phyloP scores from a whole-genome alignment of 64 coral and sea anemone genomes.

The Hydrozoanthus tunicans region DNA sequence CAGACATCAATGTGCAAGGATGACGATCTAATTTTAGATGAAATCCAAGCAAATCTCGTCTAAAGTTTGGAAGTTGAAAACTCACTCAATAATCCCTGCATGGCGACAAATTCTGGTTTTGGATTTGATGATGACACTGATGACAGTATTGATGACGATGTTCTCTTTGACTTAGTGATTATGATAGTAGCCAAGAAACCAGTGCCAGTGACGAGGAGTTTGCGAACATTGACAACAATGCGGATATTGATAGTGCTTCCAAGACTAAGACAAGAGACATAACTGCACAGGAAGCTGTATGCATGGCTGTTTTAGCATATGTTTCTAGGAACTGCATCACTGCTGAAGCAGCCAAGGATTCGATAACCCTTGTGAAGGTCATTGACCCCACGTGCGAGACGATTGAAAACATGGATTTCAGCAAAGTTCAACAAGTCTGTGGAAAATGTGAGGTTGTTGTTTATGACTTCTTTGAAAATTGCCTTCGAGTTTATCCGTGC shows the following conservation, averaged over 20 bases:
- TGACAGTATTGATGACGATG: background rate
- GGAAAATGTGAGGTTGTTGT: constrained; percentile 30
- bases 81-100: background rate
- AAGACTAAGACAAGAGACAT: background rate
- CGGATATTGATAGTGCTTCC: constrained; percentile 4
- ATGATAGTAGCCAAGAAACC: background rate
- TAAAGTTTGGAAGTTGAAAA: background rate
- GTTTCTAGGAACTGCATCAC: constrained; percentile 60
- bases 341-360: constrained; percentile 59
- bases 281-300: constrained; percentile 30
- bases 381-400: constrained; percentile 24
- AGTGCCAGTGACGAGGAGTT: background rate
- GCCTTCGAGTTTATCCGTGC: background rate
- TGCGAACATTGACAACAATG: background rate
- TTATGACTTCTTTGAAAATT: constrained; percentile 55
- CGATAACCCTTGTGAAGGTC: constrained; percentile 48
- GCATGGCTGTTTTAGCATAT: constrained; percentile 47
- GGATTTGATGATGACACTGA: background rate
- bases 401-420: constrained; percentile 6
- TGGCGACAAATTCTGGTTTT: background rate
- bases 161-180: background rate
- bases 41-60: background rate
- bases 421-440: constrained; percentile 42
- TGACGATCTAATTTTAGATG: background rate
- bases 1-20: background rate